These are phyloP conservation scores for Pocillopora damicornis DNA, from an alignment of 64 coral and sea anemone species.

Conservation along the genomic window DNA sequence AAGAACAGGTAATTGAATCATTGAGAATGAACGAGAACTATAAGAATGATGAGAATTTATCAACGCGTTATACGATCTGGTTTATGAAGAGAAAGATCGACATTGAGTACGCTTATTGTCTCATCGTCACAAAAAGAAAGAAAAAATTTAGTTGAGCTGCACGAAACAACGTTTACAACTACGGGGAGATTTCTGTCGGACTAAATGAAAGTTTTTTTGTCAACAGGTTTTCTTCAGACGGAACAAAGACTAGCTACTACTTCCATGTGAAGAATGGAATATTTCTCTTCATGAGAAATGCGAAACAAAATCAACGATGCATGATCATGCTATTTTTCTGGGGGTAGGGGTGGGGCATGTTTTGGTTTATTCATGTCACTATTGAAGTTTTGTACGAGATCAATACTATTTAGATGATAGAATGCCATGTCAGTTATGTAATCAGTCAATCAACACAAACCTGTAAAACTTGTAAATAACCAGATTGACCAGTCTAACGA, in stretches of 20 bases:
- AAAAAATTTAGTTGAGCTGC: too few relatives aligned
- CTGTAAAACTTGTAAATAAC: conserved; percentile 38
- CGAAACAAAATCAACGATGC: background rate
- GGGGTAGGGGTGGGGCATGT: background rate
- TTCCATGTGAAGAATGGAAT: background rate
- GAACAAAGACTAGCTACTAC: background rate
- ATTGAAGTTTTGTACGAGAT: conserved; percentile 27
- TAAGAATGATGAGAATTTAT: too few relatives aligned
- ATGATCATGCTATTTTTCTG: background rate
- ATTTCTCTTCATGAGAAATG: background rate
- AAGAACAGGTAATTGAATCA: too few relatives aligned
- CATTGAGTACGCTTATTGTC: too few relatives aligned
- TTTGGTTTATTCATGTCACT: conserved; percentile 33
- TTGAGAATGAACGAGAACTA: too few relatives aligned
- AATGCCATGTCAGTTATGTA: background rate
- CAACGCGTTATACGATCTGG: too few relatives aligned
- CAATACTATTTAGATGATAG: conserved; percentile 3
- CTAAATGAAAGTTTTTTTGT: background rate
- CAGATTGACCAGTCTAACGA: conserved; percentile 14
- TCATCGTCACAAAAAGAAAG: too few relatives aligned
- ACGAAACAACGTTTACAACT: background rate
- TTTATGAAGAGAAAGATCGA: too few relatives aligned
- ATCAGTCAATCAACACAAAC: conserved; percentile 11
- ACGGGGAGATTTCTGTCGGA: background rate
- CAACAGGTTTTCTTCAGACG: background rate